These are phyloP conservation scores for Caenorhabditis tropicalis DNA, from an alignment of 1,140 invertebrate genomes.

Conservation along the genomic window DNA sequence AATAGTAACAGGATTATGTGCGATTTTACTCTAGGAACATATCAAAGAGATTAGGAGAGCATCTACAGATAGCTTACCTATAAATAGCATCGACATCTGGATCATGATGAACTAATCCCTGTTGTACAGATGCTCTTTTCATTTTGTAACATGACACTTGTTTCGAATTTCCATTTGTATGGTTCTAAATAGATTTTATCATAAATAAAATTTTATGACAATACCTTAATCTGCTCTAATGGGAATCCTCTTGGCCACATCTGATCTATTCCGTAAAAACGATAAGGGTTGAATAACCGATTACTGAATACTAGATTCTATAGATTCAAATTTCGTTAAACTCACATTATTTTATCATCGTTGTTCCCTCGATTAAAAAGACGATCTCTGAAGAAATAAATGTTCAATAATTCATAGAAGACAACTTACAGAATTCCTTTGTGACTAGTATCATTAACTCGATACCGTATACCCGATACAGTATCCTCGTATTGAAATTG, in stretches of 20 bases:
- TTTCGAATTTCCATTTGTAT: slow-evolving; percentile 6
- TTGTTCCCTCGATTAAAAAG: no score
- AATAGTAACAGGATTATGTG: no score
- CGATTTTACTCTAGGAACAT: no score
- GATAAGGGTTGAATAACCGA: slow-evolving; percentile 39
- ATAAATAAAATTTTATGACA: no score
- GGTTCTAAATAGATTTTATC: background rate
- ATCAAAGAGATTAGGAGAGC: no score
- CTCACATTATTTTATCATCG: no score
- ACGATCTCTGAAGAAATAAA: no score
- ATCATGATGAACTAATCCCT: slow-evolving; percentile 71
- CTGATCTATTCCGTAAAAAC: background rate
- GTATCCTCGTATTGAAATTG: slow-evolving; percentile 45
- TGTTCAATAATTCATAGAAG: no score
- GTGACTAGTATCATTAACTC: background rate
- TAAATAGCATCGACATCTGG: slow-evolving; percentile 72
- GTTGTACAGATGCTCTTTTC: slow-evolving; percentile 63
- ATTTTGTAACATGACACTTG: background rate
- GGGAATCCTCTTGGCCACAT: slow-evolving; percentile 48
- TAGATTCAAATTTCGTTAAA: no score
- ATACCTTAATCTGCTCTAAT: slow-evolving; percentile 13
- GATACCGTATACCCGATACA: background rate
- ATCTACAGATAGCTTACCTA: slow-evolving; percentile 48
- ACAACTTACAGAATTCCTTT: no score
- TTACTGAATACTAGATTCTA: background rate